Evolutionary conservation across 2,113 vertebrate species (phyloP).

Genomic region (Taurulus bubalis): DNA sequence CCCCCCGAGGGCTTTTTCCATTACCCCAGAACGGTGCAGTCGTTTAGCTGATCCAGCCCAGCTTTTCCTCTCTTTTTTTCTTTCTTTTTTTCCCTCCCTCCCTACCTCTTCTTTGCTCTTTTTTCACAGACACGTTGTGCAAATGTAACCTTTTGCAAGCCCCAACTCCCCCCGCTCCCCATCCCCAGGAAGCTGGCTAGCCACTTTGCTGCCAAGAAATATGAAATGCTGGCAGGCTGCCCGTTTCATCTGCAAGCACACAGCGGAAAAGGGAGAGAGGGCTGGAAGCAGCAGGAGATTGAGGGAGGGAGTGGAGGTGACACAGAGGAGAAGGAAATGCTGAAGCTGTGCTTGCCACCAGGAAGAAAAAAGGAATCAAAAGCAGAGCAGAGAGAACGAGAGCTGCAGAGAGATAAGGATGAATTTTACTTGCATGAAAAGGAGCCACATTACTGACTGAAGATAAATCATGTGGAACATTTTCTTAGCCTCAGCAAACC

Average conservation of each 20-base stretch:
- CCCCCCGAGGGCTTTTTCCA: slow-evolving; percentile 91
- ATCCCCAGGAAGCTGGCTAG: slow-evolving; percentile 87
- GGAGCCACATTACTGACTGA: slow-evolving; percentile 63
- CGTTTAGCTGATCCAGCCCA: slow-evolving; percentile 79
- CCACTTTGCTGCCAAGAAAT: slow-evolving; percentile 90
- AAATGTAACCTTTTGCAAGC: slow-evolving; percentile 93
- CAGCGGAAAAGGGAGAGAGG: slow-evolving; percentile 62
- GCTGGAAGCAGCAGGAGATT: slow-evolving; percentile 67
- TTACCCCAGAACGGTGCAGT: slow-evolving; percentile 85
- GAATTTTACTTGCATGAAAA: slow-evolving; percentile 73
- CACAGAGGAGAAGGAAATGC: slow-evolving; percentile 71
- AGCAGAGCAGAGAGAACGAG: slow-evolving; percentile 63
- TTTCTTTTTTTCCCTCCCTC: slow-evolving; percentile 74
- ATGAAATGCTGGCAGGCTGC: slow-evolving; percentile 92
- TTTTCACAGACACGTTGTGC: slow-evolving; percentile 91
- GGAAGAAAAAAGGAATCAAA: slow-evolving; percentile 66
- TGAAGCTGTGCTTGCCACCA: slow-evolving; percentile 68
- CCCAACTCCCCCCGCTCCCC: slow-evolving; percentile 69
- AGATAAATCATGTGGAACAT: slow-evolving; percentile 70
- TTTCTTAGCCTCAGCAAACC: slow-evolving; percentile 45
- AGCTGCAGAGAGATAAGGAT: slow-evolving; percentile 65
- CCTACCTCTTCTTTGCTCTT: slow-evolving; percentile 67
- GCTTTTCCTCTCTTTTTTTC: slow-evolving; percentile 63
- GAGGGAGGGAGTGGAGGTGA: slow-evolving; percentile 68
- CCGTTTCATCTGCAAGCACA: slow-evolving; percentile 90